phyloP scores from a whole-genome alignment of 2,113 vertebrate species.

The Eublepharis macularius region DNA sequence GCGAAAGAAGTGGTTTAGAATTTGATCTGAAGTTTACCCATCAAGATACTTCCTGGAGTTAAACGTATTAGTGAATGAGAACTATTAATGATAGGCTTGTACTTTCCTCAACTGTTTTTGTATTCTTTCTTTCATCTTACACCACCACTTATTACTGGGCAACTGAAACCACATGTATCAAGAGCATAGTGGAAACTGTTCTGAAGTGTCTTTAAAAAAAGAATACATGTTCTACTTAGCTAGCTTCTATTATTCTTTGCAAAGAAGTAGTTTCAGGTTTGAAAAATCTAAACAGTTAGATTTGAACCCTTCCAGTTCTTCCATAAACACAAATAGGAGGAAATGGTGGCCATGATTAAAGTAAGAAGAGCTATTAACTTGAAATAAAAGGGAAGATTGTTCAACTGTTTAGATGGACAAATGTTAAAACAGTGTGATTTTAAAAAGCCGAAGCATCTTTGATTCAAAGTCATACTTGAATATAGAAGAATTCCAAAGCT shows the following conservation, averaged over 20 bases:
- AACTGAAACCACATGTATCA: conserved; percentile 41
- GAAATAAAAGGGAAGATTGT: neutral
- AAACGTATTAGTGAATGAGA: conserved; percentile 52
- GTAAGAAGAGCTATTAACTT: neutral
- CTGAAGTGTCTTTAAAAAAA: conserved; percentile 44
- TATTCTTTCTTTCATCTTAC: conserved; percentile 58
- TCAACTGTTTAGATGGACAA: neutral
- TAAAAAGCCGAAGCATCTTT: neutral
- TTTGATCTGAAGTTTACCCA: conserved; percentile 61
- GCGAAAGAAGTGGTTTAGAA: conserved; percentile 61
- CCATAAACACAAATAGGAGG: neutral
- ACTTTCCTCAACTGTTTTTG: conserved; percentile 55
- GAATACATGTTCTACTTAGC: conserved; percentile 20
- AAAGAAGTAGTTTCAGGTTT: conserved; percentile 16
- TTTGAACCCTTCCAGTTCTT: neutral
- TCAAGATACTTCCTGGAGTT: conserved; percentile 61
- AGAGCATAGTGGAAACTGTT: conserved; percentile 36
- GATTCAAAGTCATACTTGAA: neutral
- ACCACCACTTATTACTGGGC: conserved; percentile 44
- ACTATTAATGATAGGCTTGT: conserved; percentile 42
- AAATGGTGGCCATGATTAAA: neutral
- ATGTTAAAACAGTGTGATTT: neutral
- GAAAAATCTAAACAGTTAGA: neutral
- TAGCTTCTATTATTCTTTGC: conserved; percentile 20
- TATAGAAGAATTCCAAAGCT: neutral